phyloP scores from a whole-genome alignment of 1,140 invertebrate genomes.

The Drosophila eugracilis region DNA sequence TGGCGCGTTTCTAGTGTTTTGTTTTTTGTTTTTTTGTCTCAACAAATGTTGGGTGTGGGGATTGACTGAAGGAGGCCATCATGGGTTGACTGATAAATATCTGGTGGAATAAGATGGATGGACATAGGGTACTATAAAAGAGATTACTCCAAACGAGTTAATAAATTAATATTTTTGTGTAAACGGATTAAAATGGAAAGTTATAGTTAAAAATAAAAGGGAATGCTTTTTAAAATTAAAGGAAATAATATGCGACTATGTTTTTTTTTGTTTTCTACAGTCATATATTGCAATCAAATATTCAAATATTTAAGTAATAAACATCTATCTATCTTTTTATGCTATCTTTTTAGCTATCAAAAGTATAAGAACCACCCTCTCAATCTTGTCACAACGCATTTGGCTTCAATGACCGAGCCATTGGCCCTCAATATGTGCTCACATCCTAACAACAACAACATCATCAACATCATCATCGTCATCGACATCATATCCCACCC shows the following conservation, averaged over 20 bases:
- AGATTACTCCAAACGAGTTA: too few relatives aligned
- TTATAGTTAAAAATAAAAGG: too few relatives aligned
- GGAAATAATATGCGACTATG: too few relatives aligned
- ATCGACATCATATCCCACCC: constrained; percentile 20
- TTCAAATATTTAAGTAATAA: too few relatives aligned
- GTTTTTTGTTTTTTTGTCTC: constrained; percentile 27
- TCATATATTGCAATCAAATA: too few relatives aligned
- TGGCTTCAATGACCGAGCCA: constrained; percentile 8
- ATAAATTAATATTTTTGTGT: too few relatives aligned
- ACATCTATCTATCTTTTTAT: neutral
- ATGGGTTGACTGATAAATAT: constrained; percentile 25
- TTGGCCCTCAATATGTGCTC: neutral
- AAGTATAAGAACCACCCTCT: constrained; percentile 10
- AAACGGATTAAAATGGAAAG: too few relatives aligned
- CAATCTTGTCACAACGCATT: constrained; percentile 21
- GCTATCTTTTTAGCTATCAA: too few relatives aligned
- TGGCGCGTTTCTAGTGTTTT: constrained; percentile 22
- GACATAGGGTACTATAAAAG: too few relatives aligned
- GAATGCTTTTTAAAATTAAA: too few relatives aligned
- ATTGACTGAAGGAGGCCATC: neutral
- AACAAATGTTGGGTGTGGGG: constrained; percentile 5
- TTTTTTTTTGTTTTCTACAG: too few relatives aligned
- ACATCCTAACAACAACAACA: constrained; percentile 8
- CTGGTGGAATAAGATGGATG: constrained; percentile 1
- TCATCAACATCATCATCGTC: too few relatives aligned